Evolutionary conservation across 2,113 vertebrate genomes (phyloP), one percentile per base, ranked within the genome.

Genomic region (Atractosteus spatula): DNA sequence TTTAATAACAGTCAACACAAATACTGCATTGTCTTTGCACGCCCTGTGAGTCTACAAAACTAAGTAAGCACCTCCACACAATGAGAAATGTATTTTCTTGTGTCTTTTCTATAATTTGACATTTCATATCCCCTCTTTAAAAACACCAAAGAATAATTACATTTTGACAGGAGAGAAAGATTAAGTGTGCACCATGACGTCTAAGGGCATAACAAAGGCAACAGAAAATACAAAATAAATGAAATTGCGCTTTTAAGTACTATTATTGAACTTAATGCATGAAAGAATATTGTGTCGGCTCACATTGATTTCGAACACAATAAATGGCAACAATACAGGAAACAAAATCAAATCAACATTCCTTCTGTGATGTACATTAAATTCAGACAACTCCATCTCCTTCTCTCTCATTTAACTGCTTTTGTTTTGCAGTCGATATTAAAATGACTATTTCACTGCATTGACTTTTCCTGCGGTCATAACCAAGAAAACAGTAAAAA

Each of bases 201-300:
- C 66, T 68, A 55, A 51, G 66, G 51, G 66, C 16, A 68, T 11
- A 41, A 68, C 47, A 55, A 55, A 5, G 47, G 5, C 47, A 51
- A 51, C 47, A 51, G 3, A 55, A 17, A 54, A 11, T 45, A 45
- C n/a, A 17, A 51, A 68, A 3, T n/a, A 68, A 68, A 68, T 68
- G 47, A 55, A 68, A 68, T 47, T 47, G 14, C 66, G 55, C 66
- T 55, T 14, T 68, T 68, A 68, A 68, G 66, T 55, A 14, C n/a
- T 59, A 42, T 55, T 68, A 55, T 68, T 68, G 17, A 51, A 47
- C 66, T 68, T 11, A 68, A 51, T 10, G 51, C 66, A 55, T 68
- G 8, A 55, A 55, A 68, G 47, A 7, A 8, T 59, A 59, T 59
- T n/a, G 66, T 2, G 51, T n/a, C 47, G 44, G 66, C 29, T 41